Evolutionary conservation across 2,888 invertebrate genomes (phyloP).

Genomic region (Clanis bilineata): DNA sequence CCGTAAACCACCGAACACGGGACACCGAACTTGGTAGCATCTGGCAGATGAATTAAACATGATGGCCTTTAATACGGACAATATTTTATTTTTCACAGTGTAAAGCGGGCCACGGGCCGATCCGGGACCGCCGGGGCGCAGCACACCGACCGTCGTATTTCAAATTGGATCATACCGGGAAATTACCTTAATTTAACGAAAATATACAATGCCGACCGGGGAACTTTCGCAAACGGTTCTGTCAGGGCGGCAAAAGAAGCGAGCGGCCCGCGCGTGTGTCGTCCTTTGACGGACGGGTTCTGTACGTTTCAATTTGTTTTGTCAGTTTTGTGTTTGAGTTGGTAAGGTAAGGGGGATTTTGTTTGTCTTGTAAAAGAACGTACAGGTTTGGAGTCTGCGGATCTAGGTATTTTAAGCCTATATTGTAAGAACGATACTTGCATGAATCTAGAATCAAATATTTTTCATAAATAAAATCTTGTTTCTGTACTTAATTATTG

Average conservation of each 20-base stretch:
- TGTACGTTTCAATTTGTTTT: slow-evolving; percentile 5
- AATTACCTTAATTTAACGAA: slow-evolving; percentile 53
- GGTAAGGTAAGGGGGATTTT: background rate
- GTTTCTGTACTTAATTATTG: no score
- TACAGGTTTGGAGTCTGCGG: background rate
- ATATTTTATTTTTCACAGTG: slow-evolving; percentile 6
- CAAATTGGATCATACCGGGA: slow-evolving; percentile 53
- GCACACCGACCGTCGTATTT: slow-evolving; percentile 37
- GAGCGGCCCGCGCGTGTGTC: background rate
- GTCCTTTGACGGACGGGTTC: background rate
- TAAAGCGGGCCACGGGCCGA: background rate
- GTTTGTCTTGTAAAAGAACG: background rate
- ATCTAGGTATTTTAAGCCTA: background rate
- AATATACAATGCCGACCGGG: slow-evolving; percentile 43
- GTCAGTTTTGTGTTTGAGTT: slow-evolving; percentile 7
- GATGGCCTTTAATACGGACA: slow-evolving; percentile 7
- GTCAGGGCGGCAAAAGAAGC: slow-evolving; percentile 27
- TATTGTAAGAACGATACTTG: no score
- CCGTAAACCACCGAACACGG: background rate
- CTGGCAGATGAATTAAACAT: slow-evolving; percentile 12
- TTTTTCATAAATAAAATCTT: no score
- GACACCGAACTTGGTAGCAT: slow-evolving; percentile 7
- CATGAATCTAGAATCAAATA: no score
- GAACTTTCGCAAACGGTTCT: slow-evolving; percentile 34
- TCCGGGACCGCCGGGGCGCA: background rate